Evolutionary conservation across 1,140 invertebrate species (phyloP), one percentile per base, ranked within the genome.

Genomic region (Metopolophium dirhodum): DNA sequence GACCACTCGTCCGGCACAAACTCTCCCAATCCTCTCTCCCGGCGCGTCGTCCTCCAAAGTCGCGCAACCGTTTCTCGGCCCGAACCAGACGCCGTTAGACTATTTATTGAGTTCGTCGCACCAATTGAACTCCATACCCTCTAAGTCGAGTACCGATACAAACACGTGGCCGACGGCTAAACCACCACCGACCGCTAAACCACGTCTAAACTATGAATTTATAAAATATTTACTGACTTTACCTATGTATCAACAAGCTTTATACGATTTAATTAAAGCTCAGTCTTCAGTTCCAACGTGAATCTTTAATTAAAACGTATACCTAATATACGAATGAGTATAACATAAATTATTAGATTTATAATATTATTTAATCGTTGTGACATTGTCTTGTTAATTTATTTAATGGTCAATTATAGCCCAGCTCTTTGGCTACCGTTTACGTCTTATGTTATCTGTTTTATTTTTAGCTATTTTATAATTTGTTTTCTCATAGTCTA

Each of bases 201-300:
- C 47, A 30, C 26, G 37, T 35, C n/a, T n/a, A 51, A 88, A 88
- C 49, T 41, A 26, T 4, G 47, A n/a, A 20, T 88, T 88, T 35
- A n/a, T 88, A 35, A 88, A 88, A 51, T 88, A 88, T 88, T 88
- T 88, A 51, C n/a, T 11, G 14, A 51, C 86, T 54, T 35, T 88
- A 23, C 47, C 47, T n/a, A 20, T 23, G 9, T 86, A 41, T 47
- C 86, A 86, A 30, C 9, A 86, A 14, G 14, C 30, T n/a, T 35
- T 51, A 51, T 35, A 30, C 11, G n/a, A 88, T 23, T 20, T n/a
- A 22, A 30, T 22, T n/a, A 20, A 35, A 51, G 1, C 18, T 49
- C 37, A 49, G n/a, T 49, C 14, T 87, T 77, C 61, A n/a, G 49
- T 30, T 86, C 77, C 30, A 47, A 26, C 83, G 37, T 26, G 22